phyloP scores from a whole-genome alignment of 2,888 invertebrate genomes.

The Erebia aethiops region DNA sequence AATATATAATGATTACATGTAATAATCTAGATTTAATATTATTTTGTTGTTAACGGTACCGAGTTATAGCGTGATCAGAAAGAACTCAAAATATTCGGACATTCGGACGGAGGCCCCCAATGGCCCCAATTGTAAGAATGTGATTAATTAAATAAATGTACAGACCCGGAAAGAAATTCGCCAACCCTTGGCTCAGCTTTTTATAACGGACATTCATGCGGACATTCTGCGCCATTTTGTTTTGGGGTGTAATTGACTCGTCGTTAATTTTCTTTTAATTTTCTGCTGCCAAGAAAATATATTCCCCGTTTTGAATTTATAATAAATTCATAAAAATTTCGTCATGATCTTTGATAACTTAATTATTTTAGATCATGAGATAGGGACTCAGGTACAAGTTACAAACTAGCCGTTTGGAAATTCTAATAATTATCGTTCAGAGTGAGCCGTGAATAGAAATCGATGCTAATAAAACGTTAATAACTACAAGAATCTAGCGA shows the following conservation, averaged over 20 bases:
- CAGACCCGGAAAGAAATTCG: slow-evolving; percentile 74
- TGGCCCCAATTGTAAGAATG: slow-evolving; percentile 78
- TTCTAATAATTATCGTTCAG: slow-evolving; percentile 30
- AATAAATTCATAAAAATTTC: slow-evolving; percentile 31
- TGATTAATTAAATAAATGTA: slow-evolving; percentile 81
- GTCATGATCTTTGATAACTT: slow-evolving; percentile 19
- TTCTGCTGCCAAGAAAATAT: slow-evolving; percentile 47
- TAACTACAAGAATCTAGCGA: slow-evolving; percentile 40
- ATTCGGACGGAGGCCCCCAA: slow-evolving; percentile 70
- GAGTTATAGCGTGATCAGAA: slow-evolving; percentile 39
- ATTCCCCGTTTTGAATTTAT: slow-evolving; percentile 24
- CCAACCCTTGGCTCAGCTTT: slow-evolving; percentile 74
- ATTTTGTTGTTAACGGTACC: slow-evolving; percentile 14
- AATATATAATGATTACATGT: neutral
- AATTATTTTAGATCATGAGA: slow-evolving; percentile 25
- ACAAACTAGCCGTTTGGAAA: slow-evolving; percentile 19
- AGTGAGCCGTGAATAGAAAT: slow-evolving; percentile 52
- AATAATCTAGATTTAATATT: neutral
- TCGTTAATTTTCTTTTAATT: slow-evolving; percentile 71
- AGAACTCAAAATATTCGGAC: slow-evolving; percentile 72
- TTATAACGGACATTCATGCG: slow-evolving; percentile 71
- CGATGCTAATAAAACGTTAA: slow-evolving; percentile 51
- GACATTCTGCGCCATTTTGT: slow-evolving; percentile 72
- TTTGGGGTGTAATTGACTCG: slow-evolving; percentile 72
- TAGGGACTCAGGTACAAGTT: slow-evolving; percentile 18